Conservation (phyloP, 1,140 invertebrate species). For the Caerostris extrusa region DNA sequence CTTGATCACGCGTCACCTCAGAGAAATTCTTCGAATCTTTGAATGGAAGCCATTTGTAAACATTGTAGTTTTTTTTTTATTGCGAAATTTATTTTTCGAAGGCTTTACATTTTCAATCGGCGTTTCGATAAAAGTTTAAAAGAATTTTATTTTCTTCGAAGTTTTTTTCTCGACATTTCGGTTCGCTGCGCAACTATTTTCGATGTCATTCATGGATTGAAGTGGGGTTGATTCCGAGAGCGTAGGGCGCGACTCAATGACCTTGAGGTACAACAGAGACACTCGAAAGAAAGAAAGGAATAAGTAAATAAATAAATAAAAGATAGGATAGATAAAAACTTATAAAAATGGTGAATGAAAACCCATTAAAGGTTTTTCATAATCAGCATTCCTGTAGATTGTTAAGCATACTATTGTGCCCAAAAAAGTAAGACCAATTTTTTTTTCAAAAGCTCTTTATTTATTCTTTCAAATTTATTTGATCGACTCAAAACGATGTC, state of each 20-base stretch:
- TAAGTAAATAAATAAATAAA: neutral
- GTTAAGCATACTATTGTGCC: no score
- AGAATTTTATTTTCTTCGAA: no score
- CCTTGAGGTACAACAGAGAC: neutral
- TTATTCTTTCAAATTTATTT: no score
- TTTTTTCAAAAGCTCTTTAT: no score
- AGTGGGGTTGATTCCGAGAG: neutral
- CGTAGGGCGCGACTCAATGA: neutral
- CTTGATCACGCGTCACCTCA: neutral
- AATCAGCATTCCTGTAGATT: no score
- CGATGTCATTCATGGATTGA: neutral
- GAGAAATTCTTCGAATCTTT: neutral
- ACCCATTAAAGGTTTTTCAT: neutral
- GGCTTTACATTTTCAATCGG: neutral
- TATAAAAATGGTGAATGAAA: neutral
- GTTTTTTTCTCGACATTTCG: neutral
- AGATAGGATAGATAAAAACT: neutral
- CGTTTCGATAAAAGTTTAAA: neutral
- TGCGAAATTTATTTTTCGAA: neutral
- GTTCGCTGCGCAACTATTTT: neutral
- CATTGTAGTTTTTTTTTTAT: neutral
- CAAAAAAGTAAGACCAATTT: no score
- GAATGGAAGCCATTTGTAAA: no score
- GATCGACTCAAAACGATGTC: no score
- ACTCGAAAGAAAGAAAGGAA: neutral